Conservation (phyloP, 1,140 invertebrate genomes). For the Hirudo medicinalis region DNA sequence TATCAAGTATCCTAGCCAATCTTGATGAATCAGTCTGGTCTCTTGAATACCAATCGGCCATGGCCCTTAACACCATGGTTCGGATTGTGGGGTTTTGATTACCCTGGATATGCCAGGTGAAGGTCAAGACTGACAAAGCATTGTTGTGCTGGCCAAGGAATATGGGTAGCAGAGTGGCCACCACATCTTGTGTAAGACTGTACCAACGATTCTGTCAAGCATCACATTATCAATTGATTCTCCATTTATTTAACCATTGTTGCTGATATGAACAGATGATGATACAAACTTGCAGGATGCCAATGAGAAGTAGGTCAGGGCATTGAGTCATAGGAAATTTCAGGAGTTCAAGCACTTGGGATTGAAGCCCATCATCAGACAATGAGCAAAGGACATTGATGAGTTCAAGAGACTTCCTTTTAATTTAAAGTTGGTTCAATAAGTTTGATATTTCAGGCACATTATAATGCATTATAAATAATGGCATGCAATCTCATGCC, state of each 20-base stretch:
- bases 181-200: conserved; percentile 57
- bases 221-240: not conserved
- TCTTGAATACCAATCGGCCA: conserved; percentile 86
- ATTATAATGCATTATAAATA: too few species aligned
- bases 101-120: conserved; percentile 66
- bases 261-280: not conserved
- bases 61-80: conserved; percentile 80
- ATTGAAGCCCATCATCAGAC: conserved; percentile 63
- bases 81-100: conserved; percentile 42
- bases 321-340: conserved; percentile 82
- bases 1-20: conserved; percentile 81
- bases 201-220: conserved; percentile 37
- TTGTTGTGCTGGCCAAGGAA: conserved; percentile 89
- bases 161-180: conserved; percentile 70
- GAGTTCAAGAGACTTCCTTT: conserved; percentile 45
- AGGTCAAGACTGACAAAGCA: conserved; percentile 69
- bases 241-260: not conserved
- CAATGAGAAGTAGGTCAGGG: conserved; percentile 77
- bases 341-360: conserved; percentile 71
- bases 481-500: too few species aligned
- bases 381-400: conserved; percentile 73
- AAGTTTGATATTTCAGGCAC: too few species aligned
- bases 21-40: conserved; percentile 66
- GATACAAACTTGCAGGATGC: conserved; percentile 58
- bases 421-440: too few species aligned